Base-by-base conservation (phyloP, 2,113 vertebrate genomes). In the Tauraco erythrolophus region DNA sequence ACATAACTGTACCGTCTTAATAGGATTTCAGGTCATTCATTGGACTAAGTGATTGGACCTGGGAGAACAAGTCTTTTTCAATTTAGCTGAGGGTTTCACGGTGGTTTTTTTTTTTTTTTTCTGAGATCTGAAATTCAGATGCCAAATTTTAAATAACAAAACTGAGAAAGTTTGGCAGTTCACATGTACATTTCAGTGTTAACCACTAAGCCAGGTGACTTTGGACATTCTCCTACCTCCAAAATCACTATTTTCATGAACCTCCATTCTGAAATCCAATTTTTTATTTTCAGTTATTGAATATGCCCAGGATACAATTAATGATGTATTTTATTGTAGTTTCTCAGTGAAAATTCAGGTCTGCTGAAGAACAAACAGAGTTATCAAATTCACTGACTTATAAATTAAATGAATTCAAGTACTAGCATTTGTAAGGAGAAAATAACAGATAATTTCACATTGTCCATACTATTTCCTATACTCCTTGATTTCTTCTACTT, bases 51-150 rank as follows among this genome's bases (percentile, higher is more conserved):
- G 21, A 51, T 57, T 61, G 24, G 7, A 69, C 8, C 6, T 72
- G 51, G 2, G 48, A 86, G 39, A 77, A 27, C 3, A 77, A 12
- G 33, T 23, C 2, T 35, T 48, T 9, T 5, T 19, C 10, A 33
- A 0, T 88, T 62, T 46, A 74, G 6, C 6, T 68, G 2, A 24
- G 17, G 35, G 13, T 10, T 39, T 60, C 27, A 24, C 21, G 8
- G 3, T 30, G 7, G 21, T 0, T 16, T 0, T 16, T n/a, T 48
- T 37, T 39, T 61, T 8, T n/a, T 48, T 37, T 39, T 61, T 8
- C 33, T 21, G 35, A 56, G 12, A 13, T 45, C 39, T 74, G 68
- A 39, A 86, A 84, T 37, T 77, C 15, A 21, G 0, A 21, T 41
- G 7, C 7, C 15, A 48, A 39, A 70, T 54, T 65, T 69, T 53